Evolutionary conservation across 2,113 vertebrate species (phyloP).

Genomic region (Peromyscus maniculatus): DNA sequence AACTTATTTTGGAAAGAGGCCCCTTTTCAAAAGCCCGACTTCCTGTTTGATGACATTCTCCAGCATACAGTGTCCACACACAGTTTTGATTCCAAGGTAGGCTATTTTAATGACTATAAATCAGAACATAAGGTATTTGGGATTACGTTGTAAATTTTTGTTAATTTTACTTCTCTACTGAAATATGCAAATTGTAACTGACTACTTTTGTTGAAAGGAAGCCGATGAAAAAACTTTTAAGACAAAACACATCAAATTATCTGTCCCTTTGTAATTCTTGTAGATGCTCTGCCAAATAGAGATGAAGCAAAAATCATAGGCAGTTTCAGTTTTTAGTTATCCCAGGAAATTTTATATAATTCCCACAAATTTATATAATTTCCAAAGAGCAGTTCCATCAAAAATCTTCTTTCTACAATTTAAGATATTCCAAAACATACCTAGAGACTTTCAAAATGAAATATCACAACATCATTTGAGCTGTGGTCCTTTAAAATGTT

Average conservation of each 20-base stretch:
- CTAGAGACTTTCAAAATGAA: constrained; percentile 53
- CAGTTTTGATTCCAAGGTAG: neutral
- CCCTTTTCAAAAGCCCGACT: constrained; percentile 34
- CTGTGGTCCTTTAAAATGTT: constrained; percentile 20
- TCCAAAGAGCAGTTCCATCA: neutral
- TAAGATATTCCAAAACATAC: constrained; percentile 30
- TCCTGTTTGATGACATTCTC: neutral
- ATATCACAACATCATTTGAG: neutral
- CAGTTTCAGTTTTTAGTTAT: constrained; percentile 36
- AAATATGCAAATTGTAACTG: constrained; percentile 11
- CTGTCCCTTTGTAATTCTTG: constrained; percentile 33
- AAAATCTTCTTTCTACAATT: constrained; percentile 19
- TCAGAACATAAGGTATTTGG: neutral
- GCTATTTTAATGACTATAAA: neutral
- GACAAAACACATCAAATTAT: constrained; percentile 18
- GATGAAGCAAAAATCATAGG: neutral
- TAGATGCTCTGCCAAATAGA: constrained; percentile 34
- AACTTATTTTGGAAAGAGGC: neutral
- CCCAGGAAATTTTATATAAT: constrained; percentile 23
- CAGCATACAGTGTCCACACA: neutral
- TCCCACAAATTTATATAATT: constrained; percentile 33
- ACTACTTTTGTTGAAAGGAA: constrained; percentile 38
- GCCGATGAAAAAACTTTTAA: neutral
- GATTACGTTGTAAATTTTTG: neutral
- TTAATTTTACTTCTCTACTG: neutral